Percentiles rank a stretch among this genome's conserved stretches.
These are phyloP conservation scores for Oryzias dopingdopingensis DNA, from an alignment of 2,797 vertebrate genomes.

Conservation along the genomic window DNA sequence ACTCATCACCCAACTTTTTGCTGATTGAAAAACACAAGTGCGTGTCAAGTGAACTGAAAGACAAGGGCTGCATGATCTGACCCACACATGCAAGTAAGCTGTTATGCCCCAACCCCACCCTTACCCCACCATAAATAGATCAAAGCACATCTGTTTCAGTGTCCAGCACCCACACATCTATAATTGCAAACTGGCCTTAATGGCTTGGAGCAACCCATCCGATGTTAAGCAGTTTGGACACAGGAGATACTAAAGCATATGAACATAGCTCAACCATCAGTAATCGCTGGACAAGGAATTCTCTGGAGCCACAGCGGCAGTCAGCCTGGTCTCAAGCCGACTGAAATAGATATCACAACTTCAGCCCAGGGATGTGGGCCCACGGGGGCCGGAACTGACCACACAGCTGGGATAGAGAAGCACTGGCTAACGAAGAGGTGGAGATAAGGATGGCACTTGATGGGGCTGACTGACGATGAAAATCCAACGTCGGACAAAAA, in stretches of 20 bases:
- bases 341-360: slow-evolving; percentile 84
- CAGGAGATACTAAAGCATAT: slow-evolving; percentile 73
- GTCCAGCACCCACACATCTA: slow-evolving; percentile 75
- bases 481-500: no score
- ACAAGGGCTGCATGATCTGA: slow-evolving; percentile 67
- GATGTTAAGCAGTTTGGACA: slow-evolving; percentile 77
- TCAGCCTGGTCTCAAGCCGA: slow-evolving; percentile 68
- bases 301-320: slow-evolving; percentile 64
- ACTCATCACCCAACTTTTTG: slow-evolving; percentile 50
- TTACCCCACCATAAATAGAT: slow-evolving; percentile 73
- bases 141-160: slow-evolving; percentile 80
- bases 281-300: slow-evolving; percentile 65
- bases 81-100: slow-evolving; percentile 68
- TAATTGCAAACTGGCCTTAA: slow-evolving; percentile 75
- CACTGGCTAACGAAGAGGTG: slow-evolving; percentile 38
- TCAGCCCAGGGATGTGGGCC: slow-evolving; percentile 58
- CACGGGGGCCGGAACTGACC: slow-evolving; percentile 53
- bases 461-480: no score
- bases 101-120: slow-evolving; percentile 40
- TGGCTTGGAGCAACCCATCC: slow-evolving; percentile 72
- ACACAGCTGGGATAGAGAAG: slow-evolving; percentile 59
- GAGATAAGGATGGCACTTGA: slow-evolving; percentile 14
- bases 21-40: slow-evolving; percentile 58
- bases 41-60: slow-evolving; percentile 70
- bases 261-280: slow-evolving; percentile 60